Conservation (phyloP, 2,797 vertebrate genomes). For the Enteromius argenteus region DNA sequence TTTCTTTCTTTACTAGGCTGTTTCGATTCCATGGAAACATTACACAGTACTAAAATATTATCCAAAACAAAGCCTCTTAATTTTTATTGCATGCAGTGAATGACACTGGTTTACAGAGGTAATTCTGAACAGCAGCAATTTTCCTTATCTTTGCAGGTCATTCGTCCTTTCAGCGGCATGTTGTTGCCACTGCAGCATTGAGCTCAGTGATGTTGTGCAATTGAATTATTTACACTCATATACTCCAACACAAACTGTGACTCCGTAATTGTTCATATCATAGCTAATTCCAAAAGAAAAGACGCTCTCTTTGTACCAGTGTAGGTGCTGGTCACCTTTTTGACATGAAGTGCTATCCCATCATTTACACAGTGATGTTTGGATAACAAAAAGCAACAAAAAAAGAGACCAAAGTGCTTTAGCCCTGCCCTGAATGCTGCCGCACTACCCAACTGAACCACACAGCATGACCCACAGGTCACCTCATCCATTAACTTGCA, state of each 20-base stretch:
- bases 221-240: slow-evolving; percentile 47
- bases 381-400: slow-evolving; percentile 15
- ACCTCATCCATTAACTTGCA: slow-evolving; percentile 12
- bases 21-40: background rate
- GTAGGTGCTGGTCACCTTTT: background rate
- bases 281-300: slow-evolving; percentile 33
- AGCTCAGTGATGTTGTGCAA: slow-evolving; percentile 44
- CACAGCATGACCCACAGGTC: slow-evolving; percentile 1
- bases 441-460: background rate
- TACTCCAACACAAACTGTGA: slow-evolving; percentile 28
- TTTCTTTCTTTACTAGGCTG: background rate
- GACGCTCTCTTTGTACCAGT: slow-evolving; percentile 12
- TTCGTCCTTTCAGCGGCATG: background rate
- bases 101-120: background rate
- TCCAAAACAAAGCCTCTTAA: background rate
- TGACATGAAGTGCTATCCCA: slow-evolving; percentile 3
- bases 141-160: slow-evolving; percentile 25
- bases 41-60: background rate
- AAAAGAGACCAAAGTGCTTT: slow-evolving; percentile 24
- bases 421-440: background rate
- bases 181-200: slow-evolving; percentile 7
- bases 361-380: slow-evolving; percentile 15
- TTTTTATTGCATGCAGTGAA: slow-evolving; percentile 13
- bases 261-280: slow-evolving; percentile 31
- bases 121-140: slow-evolving; percentile 8